phyloP scores from a whole-genome alignment of 2,797 vertebrate genomes.

The Myiothlypis coronata region DNA sequence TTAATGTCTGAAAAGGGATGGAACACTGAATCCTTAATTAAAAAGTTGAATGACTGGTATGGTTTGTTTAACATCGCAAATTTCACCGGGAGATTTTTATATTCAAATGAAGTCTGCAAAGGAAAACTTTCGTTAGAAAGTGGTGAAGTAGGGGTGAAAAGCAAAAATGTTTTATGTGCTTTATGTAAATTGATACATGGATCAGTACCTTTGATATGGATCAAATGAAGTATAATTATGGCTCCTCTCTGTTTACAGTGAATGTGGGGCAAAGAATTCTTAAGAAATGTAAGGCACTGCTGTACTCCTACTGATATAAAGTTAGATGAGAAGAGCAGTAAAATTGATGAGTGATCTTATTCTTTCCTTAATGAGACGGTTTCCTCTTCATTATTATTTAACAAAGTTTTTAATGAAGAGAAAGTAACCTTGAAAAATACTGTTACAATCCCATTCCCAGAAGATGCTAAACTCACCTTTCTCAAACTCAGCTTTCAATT shows the following conservation, averaged over 20 bases:
- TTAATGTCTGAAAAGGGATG: slow-evolving; percentile 83
- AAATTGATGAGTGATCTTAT: slow-evolving; percentile 62
- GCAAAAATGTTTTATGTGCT: slow-evolving; percentile 74
- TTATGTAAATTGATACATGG: slow-evolving; percentile 78
- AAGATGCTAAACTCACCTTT: slow-evolving; percentile 64
- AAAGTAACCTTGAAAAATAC: slow-evolving; percentile 79
- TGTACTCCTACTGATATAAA: slow-evolving; percentile 31
- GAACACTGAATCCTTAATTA: slow-evolving; percentile 86
- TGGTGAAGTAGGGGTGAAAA: slow-evolving; percentile 71
- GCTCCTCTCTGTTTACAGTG: slow-evolving; percentile 70
- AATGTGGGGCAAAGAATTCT: slow-evolving; percentile 56
- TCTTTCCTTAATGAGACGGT: slow-evolving; percentile 68
- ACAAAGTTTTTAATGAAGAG: slow-evolving; percentile 76
- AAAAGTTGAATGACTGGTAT: slow-evolving; percentile 84
- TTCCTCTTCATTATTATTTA: slow-evolving; percentile 75
- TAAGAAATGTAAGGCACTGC: slow-evolving; percentile 30
- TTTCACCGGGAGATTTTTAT: slow-evolving; percentile 77
- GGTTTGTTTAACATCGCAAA: slow-evolving; percentile 85
- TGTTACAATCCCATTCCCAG: slow-evolving; percentile 63
- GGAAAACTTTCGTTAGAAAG: slow-evolving; percentile 71
- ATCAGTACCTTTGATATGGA: slow-evolving; percentile 80
- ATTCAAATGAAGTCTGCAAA: slow-evolving; percentile 76
- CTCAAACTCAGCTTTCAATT: slow-evolving; percentile 65
- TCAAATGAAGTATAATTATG: slow-evolving; percentile 77
- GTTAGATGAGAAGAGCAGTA: slow-evolving; percentile 40